Base-by-base conservation (phyloP, 2,888 invertebrate genomes). In the Oscheius sp. region DNA sequence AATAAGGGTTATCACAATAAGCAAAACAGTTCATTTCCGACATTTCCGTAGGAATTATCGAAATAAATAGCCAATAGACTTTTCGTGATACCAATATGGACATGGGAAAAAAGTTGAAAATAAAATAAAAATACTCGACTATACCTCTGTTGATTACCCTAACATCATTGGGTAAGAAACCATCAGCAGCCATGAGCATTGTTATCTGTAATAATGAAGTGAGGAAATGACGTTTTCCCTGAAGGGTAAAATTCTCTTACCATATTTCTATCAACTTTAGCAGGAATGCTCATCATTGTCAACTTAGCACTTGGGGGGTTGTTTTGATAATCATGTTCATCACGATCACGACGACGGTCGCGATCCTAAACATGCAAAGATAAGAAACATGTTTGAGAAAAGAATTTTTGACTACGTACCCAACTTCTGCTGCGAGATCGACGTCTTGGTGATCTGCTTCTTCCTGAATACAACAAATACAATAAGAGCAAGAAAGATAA, bases 151-250 rank as follows among this genome's bases (percentile, higher is more conserved):
- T 69, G 57, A 74, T 66, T 2, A 74, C 72, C 6, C 76, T 59
- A 6, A 76, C 69, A 51, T 76, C 76, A 30, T 74, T 68, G 33
- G 76, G 76, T 22, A 67, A 45, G 62, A 71, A 76, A n/a, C 76
- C 76, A 57, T 54, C 50, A 41, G 74, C 67, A 22, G 69, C 71
- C 41, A 76, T 54, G 14, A 71, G 65, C 33, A 71, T 59, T 26
- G 74, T 69, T 6, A 76, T 74, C 74, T 76, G 64, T 2, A 64
- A 54, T 17, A 30, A 41, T 9, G 28, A 28, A n/a, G 41, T 33
- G n/a, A 20, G 30, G 44, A 20, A 47, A 49, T 32, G 28, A 24
- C 22, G 17, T 6, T 20, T 9, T 22, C 6, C 44, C 8, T 5
- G n/a, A n/a, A n/a, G n/a, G n/a, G n/a, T 17, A 30, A 33, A 22